Base-by-base conservation (phyloP, 2,888 invertebrate genomes). In the Limnephilus rhombicus region DNA sequence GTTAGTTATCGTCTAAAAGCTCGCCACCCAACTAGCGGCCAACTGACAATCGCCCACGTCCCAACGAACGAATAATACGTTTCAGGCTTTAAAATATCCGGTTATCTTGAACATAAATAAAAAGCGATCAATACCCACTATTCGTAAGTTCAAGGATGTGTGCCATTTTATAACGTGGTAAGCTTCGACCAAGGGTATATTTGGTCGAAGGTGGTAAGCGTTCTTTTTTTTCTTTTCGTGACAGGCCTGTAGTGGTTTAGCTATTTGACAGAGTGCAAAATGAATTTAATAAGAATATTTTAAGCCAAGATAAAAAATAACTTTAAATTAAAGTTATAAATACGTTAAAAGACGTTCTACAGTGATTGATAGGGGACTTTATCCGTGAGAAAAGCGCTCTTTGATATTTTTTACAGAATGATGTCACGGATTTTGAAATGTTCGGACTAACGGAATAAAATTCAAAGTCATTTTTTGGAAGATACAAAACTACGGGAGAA, bases 61-160 rank as follows among this genome's bases (percentile, higher is more conserved):
- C 41, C 41, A 68, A 68, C 18, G 85, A 85, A 85, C 85, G 18
- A 82, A 18, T 82, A 85, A 24, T 85, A 41, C 41, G 3, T 53
- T 53, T 18, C 87, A 53, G 37, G 83, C 83, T 87, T 49, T 53
- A 49, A 87, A 87, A 49, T 87, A 87, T 87, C 87, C 87, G 87
- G 87, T 87, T 87, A 53, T 87, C 49, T 15, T 53, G 34, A 31
- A 53, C 18, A 45, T 31, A 87, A 87, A 87, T 31, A 53, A 53
- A 53, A 87, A 45, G 29, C 49, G 49, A 86, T 45, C 41, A 86
- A 41, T 41, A 24, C n/a, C n/a, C n/a, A n/a, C 29, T 12, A 86
- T 29, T 86, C n/a, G 24, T 29, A 86, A 86, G 86, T 86, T 86
- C 86, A 86, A 86, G 86, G 86, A 86, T 86, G 12, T 83, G 86